Percentiles rank a stretch among this genome's conserved stretches.
phyloP scores from a whole-genome alignment of 2,797 vertebrate species.

The Neoniphon sammara region DNA sequence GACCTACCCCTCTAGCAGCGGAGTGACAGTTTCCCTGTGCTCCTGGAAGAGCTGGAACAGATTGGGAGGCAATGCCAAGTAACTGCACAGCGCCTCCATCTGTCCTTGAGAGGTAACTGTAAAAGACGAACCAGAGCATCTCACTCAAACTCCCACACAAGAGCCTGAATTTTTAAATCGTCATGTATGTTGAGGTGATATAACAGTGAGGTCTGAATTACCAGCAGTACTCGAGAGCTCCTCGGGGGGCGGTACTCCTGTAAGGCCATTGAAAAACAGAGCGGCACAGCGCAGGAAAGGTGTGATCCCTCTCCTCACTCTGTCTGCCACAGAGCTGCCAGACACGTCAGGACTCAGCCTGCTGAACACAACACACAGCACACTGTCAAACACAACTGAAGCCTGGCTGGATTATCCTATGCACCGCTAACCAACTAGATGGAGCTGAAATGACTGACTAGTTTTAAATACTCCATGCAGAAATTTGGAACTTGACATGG shows the following conservation, averaged over 20 bases:
- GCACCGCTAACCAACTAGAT: no score
- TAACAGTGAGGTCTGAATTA: constrained; percentile 37
- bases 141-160: neutral
- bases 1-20: constrained; percentile 89
- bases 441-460: neutral
- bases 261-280: constrained; percentile 94
- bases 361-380: constrained; percentile 25
- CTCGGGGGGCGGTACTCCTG: constrained; percentile 92
- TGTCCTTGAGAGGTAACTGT: constrained; percentile 88
- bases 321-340: constrained; percentile 87
- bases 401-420: neutral
- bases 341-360: constrained; percentile 84
- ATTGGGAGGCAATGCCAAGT: constrained; percentile 92
- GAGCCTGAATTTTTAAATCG: constrained; percentile 11
- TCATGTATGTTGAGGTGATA: neutral
- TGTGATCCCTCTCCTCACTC: constrained; percentile 88
- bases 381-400: constrained; percentile 18
- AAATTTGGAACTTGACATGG: no score
- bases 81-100: constrained; percentile 91
- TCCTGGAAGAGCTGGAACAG: constrained; percentile 95
- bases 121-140: constrained; percentile 54
- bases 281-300: constrained; percentile 94
- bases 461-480: neutral
- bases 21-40: constrained; percentile 86
- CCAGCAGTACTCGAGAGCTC: constrained; percentile 84